These are phyloP conservation scores for Clamator glandarius DNA, from an alignment of 2,797 vertebrate species.

Conservation along the genomic window DNA sequence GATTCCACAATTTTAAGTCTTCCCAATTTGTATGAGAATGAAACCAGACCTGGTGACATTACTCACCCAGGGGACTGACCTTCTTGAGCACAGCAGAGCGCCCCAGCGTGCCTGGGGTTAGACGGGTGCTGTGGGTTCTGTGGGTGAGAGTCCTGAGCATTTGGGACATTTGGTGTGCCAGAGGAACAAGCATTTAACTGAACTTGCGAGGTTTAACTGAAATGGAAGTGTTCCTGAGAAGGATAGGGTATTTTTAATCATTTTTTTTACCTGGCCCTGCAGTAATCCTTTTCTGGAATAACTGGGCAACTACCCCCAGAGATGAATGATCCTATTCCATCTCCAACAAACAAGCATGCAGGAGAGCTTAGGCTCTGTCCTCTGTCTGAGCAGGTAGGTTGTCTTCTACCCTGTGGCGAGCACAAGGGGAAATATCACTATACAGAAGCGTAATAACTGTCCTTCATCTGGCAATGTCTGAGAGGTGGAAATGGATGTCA, in stretches of 20 bases:
- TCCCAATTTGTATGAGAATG: not conserved
- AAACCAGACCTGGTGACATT: not conserved
- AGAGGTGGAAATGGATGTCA: not conserved
- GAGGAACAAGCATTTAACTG: not conserved
- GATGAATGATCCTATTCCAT: not conserved
- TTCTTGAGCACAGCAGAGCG: not conserved
- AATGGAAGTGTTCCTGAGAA: not conserved
- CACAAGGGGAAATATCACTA: not conserved
- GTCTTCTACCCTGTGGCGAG: not conserved
- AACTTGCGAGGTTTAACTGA: not conserved
- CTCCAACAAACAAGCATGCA: not conserved
- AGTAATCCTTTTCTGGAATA: not conserved
- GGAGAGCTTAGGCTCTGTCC: not conserved
- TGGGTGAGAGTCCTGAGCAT: no score
- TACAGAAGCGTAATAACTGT: not conserved
- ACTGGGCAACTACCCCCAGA: fast-evolving
- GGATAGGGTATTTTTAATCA: not conserved
- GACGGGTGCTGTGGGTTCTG: fast-evolving
- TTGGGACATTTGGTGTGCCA: not conserved
- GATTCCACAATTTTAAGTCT: not conserved
- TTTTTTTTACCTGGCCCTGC: not conserved
- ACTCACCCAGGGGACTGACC: not conserved
- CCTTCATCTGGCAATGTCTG: not conserved
- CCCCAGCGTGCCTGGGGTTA: not conserved
- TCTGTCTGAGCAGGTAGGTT: not conserved